phyloP scores from a whole-genome alignment of 2,888 invertebrate species.

The Alloplasta piceator region DNA sequence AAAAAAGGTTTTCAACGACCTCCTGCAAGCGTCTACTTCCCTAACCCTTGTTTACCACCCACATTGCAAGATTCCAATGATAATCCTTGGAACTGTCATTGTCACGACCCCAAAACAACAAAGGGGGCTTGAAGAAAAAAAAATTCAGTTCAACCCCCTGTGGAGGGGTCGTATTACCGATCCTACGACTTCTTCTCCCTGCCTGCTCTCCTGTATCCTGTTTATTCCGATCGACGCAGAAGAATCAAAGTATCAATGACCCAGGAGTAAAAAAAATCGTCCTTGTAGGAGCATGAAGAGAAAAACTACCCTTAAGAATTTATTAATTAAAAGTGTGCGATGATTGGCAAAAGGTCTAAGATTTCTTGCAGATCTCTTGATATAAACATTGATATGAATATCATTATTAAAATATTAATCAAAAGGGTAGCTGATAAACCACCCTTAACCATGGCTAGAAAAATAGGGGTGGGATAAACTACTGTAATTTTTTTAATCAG shows the following conservation, averaged over 20 bases:
- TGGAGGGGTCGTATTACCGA: not conserved
- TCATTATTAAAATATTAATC: too few species aligned
- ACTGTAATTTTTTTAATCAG: too few species aligned
- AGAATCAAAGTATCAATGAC: not conserved
- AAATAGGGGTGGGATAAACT: too few species aligned
- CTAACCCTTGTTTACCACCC: conserved; percentile 69
- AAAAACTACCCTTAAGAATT: too few species aligned
- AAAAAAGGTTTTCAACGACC: not conserved
- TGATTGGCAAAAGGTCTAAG: too few species aligned
- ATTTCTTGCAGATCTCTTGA: too few species aligned
- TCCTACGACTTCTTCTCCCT: conserved; percentile 35
- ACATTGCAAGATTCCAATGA: conserved; percentile 16
- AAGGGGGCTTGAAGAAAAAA: not conserved
- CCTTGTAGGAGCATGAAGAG: too few species aligned
- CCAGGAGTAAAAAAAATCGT: not conserved
- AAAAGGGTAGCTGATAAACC: too few species aligned
- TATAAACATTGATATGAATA: too few species aligned
- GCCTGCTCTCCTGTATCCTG: conserved; percentile 61
- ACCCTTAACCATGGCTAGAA: too few species aligned
- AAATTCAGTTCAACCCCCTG: not conserved
- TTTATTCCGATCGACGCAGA: conserved; percentile 54
- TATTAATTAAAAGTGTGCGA: too few species aligned
- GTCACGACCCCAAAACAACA: conserved; percentile 8
- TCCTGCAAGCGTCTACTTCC: conserved; percentile 60
- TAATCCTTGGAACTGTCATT: conserved; percentile 3